Base-by-base conservation (phyloP, 2,113 vertebrate genomes). In the Elephantulus edwardii region DNA sequence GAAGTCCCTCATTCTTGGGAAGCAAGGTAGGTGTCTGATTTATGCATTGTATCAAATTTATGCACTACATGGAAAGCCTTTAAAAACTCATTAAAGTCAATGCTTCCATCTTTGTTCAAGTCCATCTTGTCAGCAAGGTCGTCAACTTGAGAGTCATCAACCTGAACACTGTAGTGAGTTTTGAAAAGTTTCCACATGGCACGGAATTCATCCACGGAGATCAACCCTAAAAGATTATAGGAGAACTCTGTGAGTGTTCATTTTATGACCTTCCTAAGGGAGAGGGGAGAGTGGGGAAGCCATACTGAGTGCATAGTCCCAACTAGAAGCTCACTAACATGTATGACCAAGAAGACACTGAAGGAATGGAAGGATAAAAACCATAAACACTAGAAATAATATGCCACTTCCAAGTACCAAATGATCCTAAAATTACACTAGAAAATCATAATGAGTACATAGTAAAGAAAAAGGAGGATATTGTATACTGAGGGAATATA, bases 51-150 rank as follows among this genome's bases (percentile, higher is more conserved):
- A 3, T 99, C 98, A 10, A 98, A 96, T 90, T 98, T 98, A 80
- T 99, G 98, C 71, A 99, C 99, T 68, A 99, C 97, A 2, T 98
- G 98, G 96, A 99, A 99, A 78, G 99, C 99, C 96, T 99, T 98
- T 75, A 99, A 97, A 96, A 99, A 99, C 97, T 99, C 99, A 33
- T 97, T 99, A 94, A 99, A 99, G 97, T 99, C 99, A 52, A 99
- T 99, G 92, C 98, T 98, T 95, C 99, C 99, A 4, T 99, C 99
- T 96, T 98, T 99, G 98, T 99, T 99, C 94, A 98, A 97, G 96
- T 99, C 99, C 79, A 99, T 99, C 95, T 97, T 98, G 77, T 96
- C 97, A 10, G 98, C 98, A 80, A 99, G 96, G 83, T 98, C 98
- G 54, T 99, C 98, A 8, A 99, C 96, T 86, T 98, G 96, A 24